phyloP scores from a whole-genome alignment of 2,797 vertebrate species.

The Clarias laeviceps region DNA sequence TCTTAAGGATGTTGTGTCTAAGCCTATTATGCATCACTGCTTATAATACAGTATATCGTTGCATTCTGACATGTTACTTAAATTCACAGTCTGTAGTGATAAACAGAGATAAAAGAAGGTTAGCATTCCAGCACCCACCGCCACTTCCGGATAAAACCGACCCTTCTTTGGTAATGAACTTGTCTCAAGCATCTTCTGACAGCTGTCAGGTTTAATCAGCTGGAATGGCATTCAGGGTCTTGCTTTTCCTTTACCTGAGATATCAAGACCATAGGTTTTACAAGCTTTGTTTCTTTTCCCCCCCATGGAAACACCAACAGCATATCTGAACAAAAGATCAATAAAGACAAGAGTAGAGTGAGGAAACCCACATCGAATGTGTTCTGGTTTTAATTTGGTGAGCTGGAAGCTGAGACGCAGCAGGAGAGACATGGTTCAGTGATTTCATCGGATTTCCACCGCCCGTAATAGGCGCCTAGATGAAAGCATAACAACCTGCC shows the following conservation, averaged over 20 bases:
- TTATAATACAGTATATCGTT: background rate
- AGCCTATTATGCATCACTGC: background rate
- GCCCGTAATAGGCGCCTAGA: slow-evolving; percentile 33
- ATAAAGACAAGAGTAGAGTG: slow-evolving; percentile 40
- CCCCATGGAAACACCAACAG: slow-evolving; percentile 30
- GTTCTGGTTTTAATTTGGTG: slow-evolving; percentile 33
- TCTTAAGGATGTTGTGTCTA: background rate
- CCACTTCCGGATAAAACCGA: slow-evolving; percentile 11
- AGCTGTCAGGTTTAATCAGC: slow-evolving; percentile 46
- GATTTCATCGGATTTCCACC: slow-evolving; percentile 45
- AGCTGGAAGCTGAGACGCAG: background rate
- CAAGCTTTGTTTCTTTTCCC: slow-evolving; percentile 13
- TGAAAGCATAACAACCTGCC: slow-evolving; percentile 41
- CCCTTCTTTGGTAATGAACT: slow-evolving; percentile 43
- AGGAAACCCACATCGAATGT: slow-evolving; percentile 31
- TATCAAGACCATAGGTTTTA: slow-evolving; percentile 27
- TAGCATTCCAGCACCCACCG: slow-evolving; percentile 30
- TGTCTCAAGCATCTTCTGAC: slow-evolving; percentile 44
- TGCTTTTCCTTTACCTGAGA: slow-evolving; percentile 25
- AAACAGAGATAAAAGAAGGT: background rate
- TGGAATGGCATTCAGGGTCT: slow-evolving; percentile 28
- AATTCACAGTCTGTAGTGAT: background rate
- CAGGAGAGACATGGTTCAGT: slow-evolving; percentile 33
- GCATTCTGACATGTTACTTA: background rate
- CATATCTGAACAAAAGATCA: slow-evolving; percentile 42